Evolutionary conservation across 2,113 vertebrate genomes (phyloP), one percentile per base, ranked within the genome.

Genomic region (Camelus dromedarius): DNA sequence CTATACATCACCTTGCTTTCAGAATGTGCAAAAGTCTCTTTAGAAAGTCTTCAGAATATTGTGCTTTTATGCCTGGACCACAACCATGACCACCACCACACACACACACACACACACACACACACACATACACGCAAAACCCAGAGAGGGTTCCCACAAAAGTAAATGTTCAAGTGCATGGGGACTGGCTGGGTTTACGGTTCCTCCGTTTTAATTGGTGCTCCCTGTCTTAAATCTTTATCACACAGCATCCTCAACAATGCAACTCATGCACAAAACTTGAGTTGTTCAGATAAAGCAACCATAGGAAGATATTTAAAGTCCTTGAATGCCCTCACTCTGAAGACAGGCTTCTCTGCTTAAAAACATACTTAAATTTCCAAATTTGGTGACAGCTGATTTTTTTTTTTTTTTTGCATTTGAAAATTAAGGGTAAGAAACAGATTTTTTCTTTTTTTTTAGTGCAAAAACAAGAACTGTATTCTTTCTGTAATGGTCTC

Each of bases 211-310:
- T 56, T 42, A 52, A 50, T 7, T 35, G 42, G 7, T 3, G 8
- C 13, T 46, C 5, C 0, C 0, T 10, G 13, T 24, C 52, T 26
- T 13, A 24, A 69, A 32, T 70, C n/a, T 35, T 9, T 10, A 5
- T 15, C 24, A 4, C 0, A 2, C 1, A 26, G 20, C 3, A 3
- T 8, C 0, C 19, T 50, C 18, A 1, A 0, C 3, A 18, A 7
- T 28, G 5, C 35, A 38, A 64, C 42, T 46, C n/a, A 70, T 60
- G 19, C 70, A 30, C 1, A 3, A 15, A 22, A 46, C 79, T 30
- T 15, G 72, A 58, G 54, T 16, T 24, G 30, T 81, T 32, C 79
- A 20, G 6, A 19, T 0, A 48, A 60, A 56, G 9, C 16, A 0
- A 26, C 62, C 6, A 0, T 18, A 64, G n/a, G 12, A 66, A 56